A percentile compares a stretch with the other conserved stretches of the same genome.
Evolutionary conservation across 1,140 invertebrate genomes (phyloP).

Genomic region (Pseudomyrmex flavicornis): DNA sequence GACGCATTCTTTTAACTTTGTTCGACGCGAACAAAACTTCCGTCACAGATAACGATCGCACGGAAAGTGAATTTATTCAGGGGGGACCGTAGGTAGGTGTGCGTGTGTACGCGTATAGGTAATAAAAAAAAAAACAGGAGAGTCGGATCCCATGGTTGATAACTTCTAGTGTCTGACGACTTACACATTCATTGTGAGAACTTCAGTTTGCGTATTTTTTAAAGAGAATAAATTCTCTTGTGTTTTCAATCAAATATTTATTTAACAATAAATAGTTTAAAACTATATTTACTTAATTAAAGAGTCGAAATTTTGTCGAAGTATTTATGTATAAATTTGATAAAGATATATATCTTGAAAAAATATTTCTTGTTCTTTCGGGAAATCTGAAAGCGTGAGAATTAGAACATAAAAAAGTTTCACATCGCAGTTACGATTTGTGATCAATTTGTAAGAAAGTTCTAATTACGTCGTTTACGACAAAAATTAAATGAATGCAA

Average conservation of each 20-base stretch:
- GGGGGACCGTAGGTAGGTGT: conserved; percentile 23
- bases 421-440: conserved; percentile 41
- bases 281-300: no score
- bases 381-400: conserved; percentile 53
- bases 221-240: no score
- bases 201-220: no score
- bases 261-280: background rate
- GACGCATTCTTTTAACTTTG: conserved; percentile 9
- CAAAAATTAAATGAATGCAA: background rate
- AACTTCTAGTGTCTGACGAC: background rate
- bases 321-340: no score
- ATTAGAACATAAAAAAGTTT: conserved; percentile 50
- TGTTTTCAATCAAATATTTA: background rate
- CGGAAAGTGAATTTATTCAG: conserved; percentile 60
- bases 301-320: no score
- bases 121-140: conserved; percentile 49
- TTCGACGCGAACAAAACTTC: conserved; percentile 49
- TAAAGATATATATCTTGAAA: no score
- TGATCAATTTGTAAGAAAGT: conserved; percentile 47
- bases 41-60: conserved; percentile 62
- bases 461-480: conserved; percentile 28
- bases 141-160: conserved; percentile 31
- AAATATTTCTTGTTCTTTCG: conserved; percentile 30
- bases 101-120: conserved; percentile 39
- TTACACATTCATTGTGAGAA: background rate